Evolutionary conservation across 2,888 invertebrate genomes (phyloP), one percentile per base, ranked within the genome.

Genomic region (Branchellion lobata): DNA sequence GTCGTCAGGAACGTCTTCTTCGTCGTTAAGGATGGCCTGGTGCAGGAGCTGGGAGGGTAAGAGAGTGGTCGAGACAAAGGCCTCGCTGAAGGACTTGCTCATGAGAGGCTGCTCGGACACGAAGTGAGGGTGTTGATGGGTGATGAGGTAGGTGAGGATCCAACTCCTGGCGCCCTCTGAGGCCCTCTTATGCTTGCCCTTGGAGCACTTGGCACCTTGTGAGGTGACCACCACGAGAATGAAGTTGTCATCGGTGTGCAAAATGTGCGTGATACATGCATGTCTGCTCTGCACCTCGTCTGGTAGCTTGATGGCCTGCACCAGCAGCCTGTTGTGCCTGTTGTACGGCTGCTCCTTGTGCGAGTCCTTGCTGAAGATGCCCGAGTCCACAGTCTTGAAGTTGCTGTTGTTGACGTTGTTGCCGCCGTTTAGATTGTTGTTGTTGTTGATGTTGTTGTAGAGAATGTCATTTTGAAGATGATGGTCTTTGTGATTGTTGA

Each of bases 21-120:
- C 77, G 29, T 75, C 75, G 29, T 77, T 40, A 36, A 33, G 29
- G 33, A 65, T 65, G 34, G 57, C 53, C 40, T 51, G 77, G 18
- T 77, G 77, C 5, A 33, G 33, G 29, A 53, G 33, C 14, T 77
- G 57, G 1, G n/a, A 34, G 11, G 77, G 77, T 21, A 77, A 21
- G n/a, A 77, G 24, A 40, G 34, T 51, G 2, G 65, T 33, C 1
- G 77, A 77, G 5, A 29, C 1, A 65, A 65, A 61, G 14, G 3
- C 18, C 31, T 57, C 77, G 2, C 53, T 36, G 57, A 51, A 33
- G n/a, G 33, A 14, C 33, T 21, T 24, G 1, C 61, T 21, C 8
- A 53, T 57, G 18, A 65, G 29, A 31, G 77, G 77, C 34, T 1
- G n/a, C 8, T 69, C 69, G 29, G 34, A 33, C 2, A 69, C 5